These are phyloP conservation scores for Tenthredo amoena DNA, from an alignment of 2,888 invertebrate species.

Conservation along the genomic window DNA sequence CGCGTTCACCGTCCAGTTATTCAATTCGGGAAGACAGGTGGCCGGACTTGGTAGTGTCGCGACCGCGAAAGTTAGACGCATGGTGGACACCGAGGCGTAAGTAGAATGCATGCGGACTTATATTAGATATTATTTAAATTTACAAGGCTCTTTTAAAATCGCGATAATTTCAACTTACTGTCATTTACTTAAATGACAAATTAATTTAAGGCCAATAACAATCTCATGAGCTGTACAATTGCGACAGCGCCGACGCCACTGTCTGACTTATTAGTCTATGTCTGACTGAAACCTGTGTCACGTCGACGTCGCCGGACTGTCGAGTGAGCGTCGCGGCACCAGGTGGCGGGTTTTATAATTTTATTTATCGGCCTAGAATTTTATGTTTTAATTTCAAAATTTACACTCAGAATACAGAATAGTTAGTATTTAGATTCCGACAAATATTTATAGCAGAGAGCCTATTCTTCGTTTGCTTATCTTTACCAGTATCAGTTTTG, in stretches of 20 bases:
- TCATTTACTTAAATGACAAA: not conserved
- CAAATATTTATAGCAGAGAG: not conserved
- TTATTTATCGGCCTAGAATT: not conserved
- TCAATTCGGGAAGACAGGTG: slow-evolving; percentile 80
- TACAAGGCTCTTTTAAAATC: not conserved
- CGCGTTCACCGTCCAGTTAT: slow-evolving; percentile 81
- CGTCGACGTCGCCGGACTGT: not conserved
- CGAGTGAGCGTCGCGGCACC: slow-evolving; percentile 30
- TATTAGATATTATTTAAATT: not conserved
- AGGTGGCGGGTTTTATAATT: slow-evolving; percentile 3
- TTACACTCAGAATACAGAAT: not conserved
- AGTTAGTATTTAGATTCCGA: not conserved
- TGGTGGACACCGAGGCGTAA: slow-evolving; percentile 77
- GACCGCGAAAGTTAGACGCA: slow-evolving; percentile 74
- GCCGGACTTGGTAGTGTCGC: slow-evolving; percentile 76
- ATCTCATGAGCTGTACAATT: not conserved
- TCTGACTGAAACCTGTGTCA: slow-evolving; percentile 2
- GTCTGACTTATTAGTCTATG: not conserved
- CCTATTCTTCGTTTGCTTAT: not conserved
- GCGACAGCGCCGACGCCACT: slow-evolving; percentile 36
- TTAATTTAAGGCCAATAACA: not conserved
- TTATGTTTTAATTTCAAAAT: not conserved
- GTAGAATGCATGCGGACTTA: slow-evolving; percentile 61
- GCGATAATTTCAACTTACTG: not conserved
- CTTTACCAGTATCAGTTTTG: not conserved